These are phyloP conservation scores for Dysdera silvatica DNA, from an alignment of 1,140 invertebrate genomes.

Conservation along the genomic window DNA sequence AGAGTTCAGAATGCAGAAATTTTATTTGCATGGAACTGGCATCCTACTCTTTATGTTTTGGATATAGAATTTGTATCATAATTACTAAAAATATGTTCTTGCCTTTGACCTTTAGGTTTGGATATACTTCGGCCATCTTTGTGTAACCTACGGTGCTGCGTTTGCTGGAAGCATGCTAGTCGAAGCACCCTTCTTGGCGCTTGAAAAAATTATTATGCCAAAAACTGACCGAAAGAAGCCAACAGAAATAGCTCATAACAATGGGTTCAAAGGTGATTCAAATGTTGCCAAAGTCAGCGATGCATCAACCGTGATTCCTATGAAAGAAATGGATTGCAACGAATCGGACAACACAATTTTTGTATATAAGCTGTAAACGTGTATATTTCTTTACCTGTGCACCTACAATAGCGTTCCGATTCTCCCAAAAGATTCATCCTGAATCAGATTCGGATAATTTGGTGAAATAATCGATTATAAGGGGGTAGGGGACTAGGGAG, in stretches of 20 bases:
- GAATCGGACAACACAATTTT: background rate
- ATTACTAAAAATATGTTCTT: background rate
- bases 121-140: conserved; percentile 20
- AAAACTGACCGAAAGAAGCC: background rate
- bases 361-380: background rate
- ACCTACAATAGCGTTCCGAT: no score
- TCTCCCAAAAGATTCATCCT: no score
- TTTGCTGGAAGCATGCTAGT: conserved; percentile 24
- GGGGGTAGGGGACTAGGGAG: no score
- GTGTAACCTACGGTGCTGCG: conserved; percentile 22
- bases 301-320: conserved; percentile 2
- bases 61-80: no score
- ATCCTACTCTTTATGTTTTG: no score
- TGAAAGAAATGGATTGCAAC: background rate
- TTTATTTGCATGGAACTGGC: no score
- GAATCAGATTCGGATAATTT: no score
- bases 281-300: background rate
- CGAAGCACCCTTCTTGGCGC: conserved; percentile 28
- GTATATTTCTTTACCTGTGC: no score
- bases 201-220: conserved; percentile 30
- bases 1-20: no score
- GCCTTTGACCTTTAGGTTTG: background rate
- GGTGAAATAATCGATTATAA: no score
- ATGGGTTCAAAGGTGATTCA: conserved; percentile 1
- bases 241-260: background rate